These are phyloP conservation scores for Lasiurus borealis DNA, from an alignment of 2,113 vertebrate genomes.

Conservation along the genomic window DNA sequence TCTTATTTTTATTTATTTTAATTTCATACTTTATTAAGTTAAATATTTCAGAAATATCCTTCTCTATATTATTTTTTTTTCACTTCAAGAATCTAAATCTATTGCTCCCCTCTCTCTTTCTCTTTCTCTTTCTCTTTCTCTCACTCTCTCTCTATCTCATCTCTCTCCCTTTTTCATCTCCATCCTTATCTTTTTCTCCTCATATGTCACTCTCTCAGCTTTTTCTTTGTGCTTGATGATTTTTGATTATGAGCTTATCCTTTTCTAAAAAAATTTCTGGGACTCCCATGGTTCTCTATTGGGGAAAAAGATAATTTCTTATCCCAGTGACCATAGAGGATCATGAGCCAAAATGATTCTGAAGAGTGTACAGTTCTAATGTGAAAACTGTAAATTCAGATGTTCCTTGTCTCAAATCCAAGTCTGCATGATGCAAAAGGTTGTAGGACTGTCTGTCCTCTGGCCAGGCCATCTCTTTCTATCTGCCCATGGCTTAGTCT, in stretches of 20 bases:
- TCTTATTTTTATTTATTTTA: not conserved
- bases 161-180: not conserved
- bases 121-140: not conserved
- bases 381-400: not conserved
- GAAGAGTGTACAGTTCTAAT: not conserved
- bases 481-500: not conserved
- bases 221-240: not conserved
- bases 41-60: not conserved
- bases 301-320: not conserved
- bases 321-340: not conserved
- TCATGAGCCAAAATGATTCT: not conserved
- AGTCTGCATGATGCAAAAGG: not conserved
- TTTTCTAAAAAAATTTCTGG: not conserved
- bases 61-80: not conserved
- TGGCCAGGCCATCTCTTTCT: not conserved
- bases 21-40: not conserved
- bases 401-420: not conserved
- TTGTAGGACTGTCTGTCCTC: not conserved
- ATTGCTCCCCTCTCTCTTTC: not conserved
- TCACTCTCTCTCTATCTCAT: not conserved
- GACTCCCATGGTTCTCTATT: not conserved
- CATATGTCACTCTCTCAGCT: not conserved
- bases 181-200: not conserved
- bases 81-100: not conserved
- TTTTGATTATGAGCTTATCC: not conserved